Percentiles rank a stretch among this genome's conserved stretches.
These are phyloP conservation scores for Pomacea maculata DNA, from an alignment of 1,140 invertebrate species.

Conservation along the genomic window DNA sequence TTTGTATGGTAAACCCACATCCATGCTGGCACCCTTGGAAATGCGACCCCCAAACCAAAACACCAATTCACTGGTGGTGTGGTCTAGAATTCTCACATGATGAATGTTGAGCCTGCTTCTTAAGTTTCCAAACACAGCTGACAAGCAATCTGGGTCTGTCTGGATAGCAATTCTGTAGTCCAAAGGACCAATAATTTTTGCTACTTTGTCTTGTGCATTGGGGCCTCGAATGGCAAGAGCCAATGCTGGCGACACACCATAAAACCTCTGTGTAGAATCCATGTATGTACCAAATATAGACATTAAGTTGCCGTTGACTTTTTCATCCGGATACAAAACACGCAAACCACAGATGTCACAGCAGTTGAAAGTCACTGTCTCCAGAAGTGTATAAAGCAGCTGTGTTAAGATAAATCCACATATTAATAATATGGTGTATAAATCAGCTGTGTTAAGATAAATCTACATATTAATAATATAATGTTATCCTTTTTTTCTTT, in stretches of 20 bases:
- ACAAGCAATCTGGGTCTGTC: constrained; percentile 62
- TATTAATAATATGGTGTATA: too few relatives aligned
- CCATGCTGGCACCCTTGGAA: constrained; percentile 46
- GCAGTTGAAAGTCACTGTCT: neutral
- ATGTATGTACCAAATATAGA: constrained; percentile 10
- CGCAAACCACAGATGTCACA: constrained; percentile 14
- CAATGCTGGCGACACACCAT: constrained; percentile 55
- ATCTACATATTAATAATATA: too few relatives aligned
- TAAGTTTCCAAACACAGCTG: constrained; percentile 55
- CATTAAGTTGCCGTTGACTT: neutral
- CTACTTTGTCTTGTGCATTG: constrained; percentile 33
- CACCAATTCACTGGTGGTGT: constrained; percentile 50
- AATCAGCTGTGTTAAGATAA: too few relatives aligned
- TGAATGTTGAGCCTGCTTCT: constrained; percentile 54
- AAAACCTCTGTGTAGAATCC: constrained; percentile 1
- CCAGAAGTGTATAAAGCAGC: constrained; percentile 3
- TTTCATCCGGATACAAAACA: constrained; percentile 6
- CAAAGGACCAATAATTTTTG: constrained; percentile 53
- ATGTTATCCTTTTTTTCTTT: too few relatives aligned
- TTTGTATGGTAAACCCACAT: constrained; percentile 54
- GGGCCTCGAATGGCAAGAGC: constrained; percentile 57
- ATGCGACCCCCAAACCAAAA: constrained; percentile 61
- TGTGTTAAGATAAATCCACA: neutral
- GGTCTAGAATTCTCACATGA: constrained; percentile 47
- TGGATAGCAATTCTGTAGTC: constrained; percentile 55